Base-by-base conservation (phyloP, 2,797 vertebrate species). In the Chaetodon trifasciatus region DNA sequence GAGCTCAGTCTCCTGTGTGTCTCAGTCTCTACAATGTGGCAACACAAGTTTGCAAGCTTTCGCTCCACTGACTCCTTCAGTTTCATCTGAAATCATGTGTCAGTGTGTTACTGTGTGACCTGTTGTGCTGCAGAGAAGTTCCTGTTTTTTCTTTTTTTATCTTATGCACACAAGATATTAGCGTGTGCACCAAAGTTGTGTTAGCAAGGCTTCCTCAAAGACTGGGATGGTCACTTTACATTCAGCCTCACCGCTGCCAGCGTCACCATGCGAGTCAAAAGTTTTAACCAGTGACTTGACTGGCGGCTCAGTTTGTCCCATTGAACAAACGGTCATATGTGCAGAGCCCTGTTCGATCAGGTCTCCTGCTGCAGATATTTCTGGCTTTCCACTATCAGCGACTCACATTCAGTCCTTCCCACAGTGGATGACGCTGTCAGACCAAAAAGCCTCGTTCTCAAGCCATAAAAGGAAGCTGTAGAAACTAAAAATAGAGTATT, bases 401-500 rank as follows among this genome's bases (percentile, higher is more conserved):
- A 1, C 55, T 42, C 8, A n/a, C 24, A 23, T 55, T 60, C 11
- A 32, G 28, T 62, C 5, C 5, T 46, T 39, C n/a, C 13, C 32
- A 28, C 53, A 23, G n/a, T 47, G 10, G 28, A 42, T 3, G 11
- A 47, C 10, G 37, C 37, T 19, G 42, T 32, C 6, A 28, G 19
- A 42, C 28, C 28, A 32, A n/a, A 44, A 52, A 13, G 46, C 2
- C 13, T 49, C 2, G 6, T 40, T 79, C 13, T 23, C 15, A 37
- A 32, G 65, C 63, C 60, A 50, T 66, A 70, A 23, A 70, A 70
- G 53, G 70, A 55, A 42, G 44, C 15, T 6, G 0, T 11, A 1
- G 11, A 23, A 19, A 57, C 16, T 46, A 37, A 64, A 74, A 69
- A 78, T 65, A 58, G 21, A 39, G 7, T 8, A 1, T 58, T 53